Conservation (phyloP, 2,113 vertebrate species). For the Sorex fumeus region DNA sequence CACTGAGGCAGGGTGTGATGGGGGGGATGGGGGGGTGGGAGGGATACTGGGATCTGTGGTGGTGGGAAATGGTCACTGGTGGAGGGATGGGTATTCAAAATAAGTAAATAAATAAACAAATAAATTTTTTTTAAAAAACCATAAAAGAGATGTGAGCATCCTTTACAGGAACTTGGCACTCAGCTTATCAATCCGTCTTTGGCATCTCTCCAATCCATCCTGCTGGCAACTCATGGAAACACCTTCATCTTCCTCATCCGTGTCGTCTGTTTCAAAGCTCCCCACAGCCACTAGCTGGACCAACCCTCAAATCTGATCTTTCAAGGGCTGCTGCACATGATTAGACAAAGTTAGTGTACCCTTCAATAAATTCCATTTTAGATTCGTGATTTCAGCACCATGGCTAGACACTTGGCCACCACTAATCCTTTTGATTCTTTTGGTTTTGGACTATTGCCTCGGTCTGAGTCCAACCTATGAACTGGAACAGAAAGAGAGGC, state of each 20-base stretch:
- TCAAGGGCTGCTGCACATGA: neutral
- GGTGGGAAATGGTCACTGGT: no score
- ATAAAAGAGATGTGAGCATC: neutral
- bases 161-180: neutral
- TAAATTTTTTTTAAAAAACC: no score
- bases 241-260: neutral
- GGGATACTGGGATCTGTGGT: no score
- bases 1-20: no score
- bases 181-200: neutral
- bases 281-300: neutral
- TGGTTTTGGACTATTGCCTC: neutral
- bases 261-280: neutral
- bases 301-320: conserved; percentile 12
- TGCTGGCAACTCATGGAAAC: neutral
- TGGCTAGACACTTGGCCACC: neutral
- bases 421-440: neutral
- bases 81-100: no score
- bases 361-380: neutral
- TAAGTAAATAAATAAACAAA: no score
- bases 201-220: neutral
- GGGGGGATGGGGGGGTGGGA: no score
- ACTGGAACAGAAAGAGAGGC: neutral
- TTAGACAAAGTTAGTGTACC: neutral
- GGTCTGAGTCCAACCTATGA: neutral
- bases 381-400: neutral